phyloP scores from a whole-genome alignment of 2,888 invertebrate genomes.

The Campoletis raptor region DNA sequence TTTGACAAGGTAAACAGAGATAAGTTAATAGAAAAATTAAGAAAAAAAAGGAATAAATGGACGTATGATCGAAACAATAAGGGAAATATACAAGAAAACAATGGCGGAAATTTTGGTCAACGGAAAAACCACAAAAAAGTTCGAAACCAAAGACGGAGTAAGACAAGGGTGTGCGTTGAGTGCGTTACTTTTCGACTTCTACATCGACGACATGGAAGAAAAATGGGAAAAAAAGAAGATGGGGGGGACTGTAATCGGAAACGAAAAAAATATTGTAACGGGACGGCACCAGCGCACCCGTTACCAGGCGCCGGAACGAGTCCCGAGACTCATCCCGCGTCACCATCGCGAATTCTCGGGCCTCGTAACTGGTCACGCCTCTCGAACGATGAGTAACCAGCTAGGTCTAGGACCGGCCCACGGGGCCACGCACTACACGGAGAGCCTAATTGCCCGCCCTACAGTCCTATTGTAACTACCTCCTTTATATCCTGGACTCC shows the following conservation, averaged over 20 bases:
- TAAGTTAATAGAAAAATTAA: conserved; percentile 57
- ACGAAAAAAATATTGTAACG: conserved; percentile 38
- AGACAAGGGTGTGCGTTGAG: conserved; percentile 67
- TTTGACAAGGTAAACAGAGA: conserved; percentile 38
- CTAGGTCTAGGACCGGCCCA: too few relatives aligned
- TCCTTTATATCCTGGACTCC: too few relatives aligned
- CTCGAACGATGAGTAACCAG: too few relatives aligned
- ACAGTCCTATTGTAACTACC: too few relatives aligned
- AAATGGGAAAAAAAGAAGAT: conserved; percentile 43
- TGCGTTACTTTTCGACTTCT: conserved; percentile 61
- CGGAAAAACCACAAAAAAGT: conserved; percentile 50
- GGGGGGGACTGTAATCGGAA: conserved; percentile 31
- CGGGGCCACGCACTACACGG: too few relatives aligned
- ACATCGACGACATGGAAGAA: conserved; percentile 65
- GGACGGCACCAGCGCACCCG: too few relatives aligned
- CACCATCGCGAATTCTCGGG: too few relatives aligned
- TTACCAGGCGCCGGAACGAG: too few relatives aligned
- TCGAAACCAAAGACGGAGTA: conserved; percentile 57
- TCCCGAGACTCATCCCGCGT: too few relatives aligned
- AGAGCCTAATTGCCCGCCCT: too few relatives aligned
- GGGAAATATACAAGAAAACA: conserved; percentile 45
- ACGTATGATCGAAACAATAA: conserved; percentile 53
- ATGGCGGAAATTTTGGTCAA: conserved; percentile 47
- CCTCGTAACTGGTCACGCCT: too few relatives aligned
- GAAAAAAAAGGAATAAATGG: conserved; percentile 43